Evolutionary conservation across 1,140 invertebrate species (phyloP), one percentile per base, ranked within the genome.

Genomic region (Drosophila lini): DNA sequence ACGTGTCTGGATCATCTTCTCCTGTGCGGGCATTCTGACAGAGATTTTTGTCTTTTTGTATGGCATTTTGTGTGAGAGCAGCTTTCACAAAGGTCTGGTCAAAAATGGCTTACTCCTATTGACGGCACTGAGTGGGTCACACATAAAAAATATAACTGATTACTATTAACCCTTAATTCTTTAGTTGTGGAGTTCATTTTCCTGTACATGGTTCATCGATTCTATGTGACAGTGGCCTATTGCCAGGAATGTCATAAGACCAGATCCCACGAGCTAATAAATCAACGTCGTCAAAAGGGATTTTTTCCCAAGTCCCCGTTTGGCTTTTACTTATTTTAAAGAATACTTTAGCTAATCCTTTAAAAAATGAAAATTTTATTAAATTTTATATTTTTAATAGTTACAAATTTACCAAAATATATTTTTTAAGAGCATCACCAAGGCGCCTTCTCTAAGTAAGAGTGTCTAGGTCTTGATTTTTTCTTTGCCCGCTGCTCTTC

Each of bases 1-100:
- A n/a, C 40, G 76, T 11, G 44, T n/a, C 67, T 86, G 83, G 83
- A 48, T 86, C 31, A 38, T 65, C 4, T 86, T 86, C 34, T 88
- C 83, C 34, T 63, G 52, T 25, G n/a, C 41, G 6, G 79, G 83
- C 1, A 80, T 86, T 47, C 22, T 80, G 6, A 9, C 67, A 6
- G 82, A 86, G 31, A 48, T 53, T 36, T 15, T 25, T 3, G 50
- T 86, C 28, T 53, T 85, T 19, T 2, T 79, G 13, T 85, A 76
- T 50, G 83, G 79, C 15, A 60, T 76, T 47, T 11, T 81, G 5
- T 59, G 41, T 16, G 3, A 76, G 11, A 65, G 15, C 50, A 10
- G 32, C 8, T 73, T 69, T 10, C 69, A 85, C 11, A 5, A 7
- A 3, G 74, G 79, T 10, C 16, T 86, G 22, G 10, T 63, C 6